Conservation (phyloP, 2,888 invertebrate genomes). For the Eurytoma adleriae region DNA sequence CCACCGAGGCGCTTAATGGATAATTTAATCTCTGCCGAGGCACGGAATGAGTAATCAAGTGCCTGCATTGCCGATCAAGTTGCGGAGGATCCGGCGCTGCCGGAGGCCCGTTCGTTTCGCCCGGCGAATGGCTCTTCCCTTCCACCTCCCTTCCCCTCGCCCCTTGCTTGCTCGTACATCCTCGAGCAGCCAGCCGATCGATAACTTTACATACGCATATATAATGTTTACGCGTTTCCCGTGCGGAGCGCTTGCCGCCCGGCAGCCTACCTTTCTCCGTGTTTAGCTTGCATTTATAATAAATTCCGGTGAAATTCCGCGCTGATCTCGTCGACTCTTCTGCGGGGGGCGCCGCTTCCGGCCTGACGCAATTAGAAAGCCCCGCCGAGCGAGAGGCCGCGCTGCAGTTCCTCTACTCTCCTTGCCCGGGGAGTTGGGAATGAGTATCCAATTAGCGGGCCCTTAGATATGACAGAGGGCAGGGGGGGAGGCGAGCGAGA, state of each 20-base stretch:
- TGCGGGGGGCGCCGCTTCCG: background rate
- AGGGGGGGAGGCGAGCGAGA: background rate
- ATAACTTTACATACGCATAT: slow-evolving; percentile 35
- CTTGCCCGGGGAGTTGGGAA: background rate
- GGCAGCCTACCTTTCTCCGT: background rate
- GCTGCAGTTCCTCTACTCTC: background rate
- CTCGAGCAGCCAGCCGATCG: slow-evolving; percentile 21
- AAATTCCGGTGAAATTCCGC: background rate
- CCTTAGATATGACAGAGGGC: slow-evolving; percentile 25
- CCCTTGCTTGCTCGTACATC: background rate
- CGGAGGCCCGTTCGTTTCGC: background rate
- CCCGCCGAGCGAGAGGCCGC: background rate
- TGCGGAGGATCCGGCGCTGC: slow-evolving; percentile 19
- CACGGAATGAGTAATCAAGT: slow-evolving; percentile 48
- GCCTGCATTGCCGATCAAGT: slow-evolving; percentile 39
- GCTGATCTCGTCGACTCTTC: background rate
- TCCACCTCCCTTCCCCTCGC: background rate
- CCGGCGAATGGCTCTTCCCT: background rate
- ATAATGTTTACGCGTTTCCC: slow-evolving; percentile 26
- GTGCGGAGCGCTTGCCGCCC: background rate
- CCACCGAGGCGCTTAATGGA: slow-evolving; percentile 60
- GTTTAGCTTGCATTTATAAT: slow-evolving; percentile 5
- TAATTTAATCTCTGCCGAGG: slow-evolving; percentile 59
- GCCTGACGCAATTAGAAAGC: background rate
- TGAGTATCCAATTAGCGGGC: slow-evolving; percentile 54